Evolutionary conservation across 2,888 invertebrate species (phyloP).

Genomic region (Harmothoe impar): DNA sequence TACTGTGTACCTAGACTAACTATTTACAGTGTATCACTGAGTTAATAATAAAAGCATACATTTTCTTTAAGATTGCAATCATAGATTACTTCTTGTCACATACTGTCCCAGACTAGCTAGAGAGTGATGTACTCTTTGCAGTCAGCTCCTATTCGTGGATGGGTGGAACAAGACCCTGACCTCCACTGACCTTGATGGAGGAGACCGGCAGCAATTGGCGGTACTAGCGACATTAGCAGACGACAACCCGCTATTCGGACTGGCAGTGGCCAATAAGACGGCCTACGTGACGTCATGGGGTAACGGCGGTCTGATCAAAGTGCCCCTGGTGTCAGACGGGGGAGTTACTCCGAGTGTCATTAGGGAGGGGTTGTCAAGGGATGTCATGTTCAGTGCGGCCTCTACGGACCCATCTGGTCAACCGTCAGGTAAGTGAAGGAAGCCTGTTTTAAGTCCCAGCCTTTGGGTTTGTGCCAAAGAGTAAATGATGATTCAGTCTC

Average conservation of each 20-base stretch:
- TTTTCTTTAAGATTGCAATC: too few species aligned
- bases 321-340: background rate
- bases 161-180: slow-evolving; percentile 74
- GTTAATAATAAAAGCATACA: too few species aligned
- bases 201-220: slow-evolving; percentile 73
- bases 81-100: too few species aligned
- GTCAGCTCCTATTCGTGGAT: slow-evolving; percentile 80
- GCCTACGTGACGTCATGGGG: slow-evolving; percentile 77
- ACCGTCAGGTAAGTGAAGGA: slow-evolving; percentile 43
- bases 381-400: slow-evolving; percentile 76
- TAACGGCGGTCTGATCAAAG: slow-evolving; percentile 64
- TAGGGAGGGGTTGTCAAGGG: slow-evolving; percentile 68
- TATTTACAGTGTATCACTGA: too few species aligned
- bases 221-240: slow-evolving; percentile 70
- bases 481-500: too few species aligned
- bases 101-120: too few species aligned
- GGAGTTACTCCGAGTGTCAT: background rate
- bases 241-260: slow-evolving; percentile 75
- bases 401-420: slow-evolving; percentile 70
- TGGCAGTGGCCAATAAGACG: slow-evolving; percentile 76
- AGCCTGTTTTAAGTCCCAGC: background rate
- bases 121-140: too few species aligned
- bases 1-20: too few species aligned
- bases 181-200: slow-evolving; percentile 75
- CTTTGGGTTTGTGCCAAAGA: too few species aligned